Conservation (phyloP, 2,797 vertebrate genomes). For the Oreortyx pictus region DNA sequence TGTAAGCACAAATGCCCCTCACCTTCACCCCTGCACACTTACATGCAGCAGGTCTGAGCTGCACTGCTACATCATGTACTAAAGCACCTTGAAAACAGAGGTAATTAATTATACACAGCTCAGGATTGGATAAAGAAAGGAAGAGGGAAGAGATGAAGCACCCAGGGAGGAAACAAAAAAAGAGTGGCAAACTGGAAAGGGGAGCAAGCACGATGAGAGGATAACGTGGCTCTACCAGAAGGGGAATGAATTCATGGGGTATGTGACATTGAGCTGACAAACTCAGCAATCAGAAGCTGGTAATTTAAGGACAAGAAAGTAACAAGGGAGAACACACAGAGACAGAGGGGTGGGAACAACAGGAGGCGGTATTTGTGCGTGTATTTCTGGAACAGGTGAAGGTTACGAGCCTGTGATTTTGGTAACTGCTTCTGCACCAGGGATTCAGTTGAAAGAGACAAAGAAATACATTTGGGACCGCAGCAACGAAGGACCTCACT, state of each 20-base stretch:
- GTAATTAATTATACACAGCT: background rate
- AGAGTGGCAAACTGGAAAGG: background rate
- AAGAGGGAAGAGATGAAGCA: background rate
- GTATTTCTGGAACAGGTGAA: background rate
- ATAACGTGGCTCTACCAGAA: background rate
- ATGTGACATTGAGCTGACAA: background rate
- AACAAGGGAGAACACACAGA: background rate
- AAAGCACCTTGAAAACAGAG: background rate
- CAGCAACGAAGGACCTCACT: background rate
- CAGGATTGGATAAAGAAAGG: background rate
- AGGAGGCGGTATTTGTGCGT: background rate
- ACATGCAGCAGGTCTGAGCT: fast-evolving
- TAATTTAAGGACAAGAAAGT: background rate
- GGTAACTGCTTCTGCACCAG: background rate
- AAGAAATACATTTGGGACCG: background rate
- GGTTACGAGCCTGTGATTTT: background rate
- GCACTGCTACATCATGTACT: background rate
- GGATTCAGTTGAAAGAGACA: fast-evolving
- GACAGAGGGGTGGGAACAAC: background rate
- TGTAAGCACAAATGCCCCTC: background rate
- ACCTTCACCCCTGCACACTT: background rate
- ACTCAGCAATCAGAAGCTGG: background rate
- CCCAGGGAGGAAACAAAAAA: background rate
- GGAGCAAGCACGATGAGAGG: background rate
- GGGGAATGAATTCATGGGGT: background rate